Evolutionary conservation across 2,113 vertebrate genomes (phyloP).

Genomic region (Chiloscyllium plagiosum): DNA sequence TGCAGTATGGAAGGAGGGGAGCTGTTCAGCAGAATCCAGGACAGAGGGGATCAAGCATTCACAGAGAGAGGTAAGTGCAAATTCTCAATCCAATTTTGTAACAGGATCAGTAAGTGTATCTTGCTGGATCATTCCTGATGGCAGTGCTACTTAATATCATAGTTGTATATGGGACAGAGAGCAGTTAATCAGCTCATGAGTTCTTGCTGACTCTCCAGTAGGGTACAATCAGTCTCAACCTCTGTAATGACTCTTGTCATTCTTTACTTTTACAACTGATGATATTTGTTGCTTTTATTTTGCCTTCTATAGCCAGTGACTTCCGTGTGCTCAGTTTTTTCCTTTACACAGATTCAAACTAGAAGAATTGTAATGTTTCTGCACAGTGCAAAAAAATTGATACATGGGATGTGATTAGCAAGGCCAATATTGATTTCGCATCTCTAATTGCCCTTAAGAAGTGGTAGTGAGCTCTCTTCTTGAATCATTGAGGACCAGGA

Average conservation of each 20-base stretch:
- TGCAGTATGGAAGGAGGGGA: slow-evolving; percentile 91
- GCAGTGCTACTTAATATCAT: neutral
- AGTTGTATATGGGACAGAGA: neutral
- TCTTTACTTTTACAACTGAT: neutral
- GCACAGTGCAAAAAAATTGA: neutral
- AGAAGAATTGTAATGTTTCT: neutral
- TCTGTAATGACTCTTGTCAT: neutral
- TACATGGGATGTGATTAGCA: neutral
- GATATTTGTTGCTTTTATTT: neutral
- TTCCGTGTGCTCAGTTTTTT: neutral
- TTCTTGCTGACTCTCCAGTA: neutral
- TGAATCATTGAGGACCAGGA: neutral
- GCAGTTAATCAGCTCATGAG: neutral
- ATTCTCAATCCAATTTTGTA: neutral
- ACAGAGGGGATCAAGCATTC: slow-evolving; percentile 95
- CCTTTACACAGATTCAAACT: neutral
- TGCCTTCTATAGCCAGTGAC: neutral
- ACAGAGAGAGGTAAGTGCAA: slow-evolving; percentile 76
- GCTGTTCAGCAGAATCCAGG: slow-evolving; percentile 92
- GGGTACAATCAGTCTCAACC: neutral
- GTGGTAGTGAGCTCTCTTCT: neutral
- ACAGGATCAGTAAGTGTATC: neutral
- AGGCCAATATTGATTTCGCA: neutral
- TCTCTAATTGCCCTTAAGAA: neutral
- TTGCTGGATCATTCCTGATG: neutral